Base-by-base conservation (phyloP, 2,797 vertebrate species). In the Spinus pinus region DNA sequence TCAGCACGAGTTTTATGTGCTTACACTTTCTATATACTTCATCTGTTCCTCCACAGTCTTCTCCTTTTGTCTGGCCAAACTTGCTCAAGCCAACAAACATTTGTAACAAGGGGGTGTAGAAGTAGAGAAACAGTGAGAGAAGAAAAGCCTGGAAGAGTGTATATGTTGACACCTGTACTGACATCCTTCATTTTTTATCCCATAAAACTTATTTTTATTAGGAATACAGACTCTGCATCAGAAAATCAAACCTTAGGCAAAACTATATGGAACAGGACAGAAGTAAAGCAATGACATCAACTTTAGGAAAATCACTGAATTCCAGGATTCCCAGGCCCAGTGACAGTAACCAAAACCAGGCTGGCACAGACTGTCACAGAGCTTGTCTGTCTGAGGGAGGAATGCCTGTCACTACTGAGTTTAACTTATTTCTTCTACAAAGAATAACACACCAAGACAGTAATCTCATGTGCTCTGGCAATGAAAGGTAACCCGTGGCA, bases 81-180 rank as follows among this genome's bases (percentile, higher is more conserved):
- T 31, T 31, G 31, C 44, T 85, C 27, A 47, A 66, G 50, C 3
- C 70, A 70, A 71, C 11, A 92, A 72, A 41, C 22, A 51, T 37
- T 66, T 62, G 30, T 46, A 77, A 51, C 17, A 64, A 46, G 16
- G 8, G 62, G 31, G 8, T n/a, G 5, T 1, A 70, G 41, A 37
- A 71, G 9, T 5, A 4, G 28, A 86, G 14, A 82, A 67, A 27
- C 0, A 0, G 13, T 9, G 15, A 61, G 5, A 74, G 23, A 35
- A 35, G 23, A 57, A 66, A 90, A 65, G 53, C 2, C 1, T 44
- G 21, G 25, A 37, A 41, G 17, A 10, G 12, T 24, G 28, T 24
- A 4, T 0, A 0, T 16, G 41, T 6, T 27, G 14, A 44, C 27
- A 50, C 1, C 20, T 49, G 7, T 35, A 78, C 30, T 50, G 27